These are phyloP conservation scores for Protonemura montana DNA, from an alignment of 2,888 invertebrate species.

Conservation along the genomic window DNA sequence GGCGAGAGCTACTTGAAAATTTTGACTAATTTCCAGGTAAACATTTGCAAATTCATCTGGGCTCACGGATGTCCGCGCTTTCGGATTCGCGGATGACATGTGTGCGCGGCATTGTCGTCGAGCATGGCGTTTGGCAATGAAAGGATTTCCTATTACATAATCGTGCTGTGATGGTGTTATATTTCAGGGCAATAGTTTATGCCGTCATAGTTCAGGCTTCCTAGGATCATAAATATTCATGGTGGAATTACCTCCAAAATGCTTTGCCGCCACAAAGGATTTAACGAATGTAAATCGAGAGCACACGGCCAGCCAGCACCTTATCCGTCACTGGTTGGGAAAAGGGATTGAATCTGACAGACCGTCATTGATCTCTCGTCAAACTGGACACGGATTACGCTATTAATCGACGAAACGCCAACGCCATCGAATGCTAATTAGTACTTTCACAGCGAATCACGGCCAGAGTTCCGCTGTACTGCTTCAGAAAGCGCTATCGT, in stretches of 20 bases:
- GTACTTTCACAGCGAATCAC: neutral
- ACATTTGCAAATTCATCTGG: neutral
- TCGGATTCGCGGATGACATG: neutral
- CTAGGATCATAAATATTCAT: conserved; percentile 24
- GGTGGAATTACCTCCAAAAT: conserved; percentile 22
- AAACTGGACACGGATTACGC: neutral
- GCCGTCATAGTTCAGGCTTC: neutral
- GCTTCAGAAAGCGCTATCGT: too few species aligned
- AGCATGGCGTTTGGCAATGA: neutral
- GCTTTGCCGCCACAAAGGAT: conserved; percentile 9
- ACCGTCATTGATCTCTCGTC: conserved; percentile 7
- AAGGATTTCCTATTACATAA: neutral
- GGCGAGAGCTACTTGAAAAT: neutral
- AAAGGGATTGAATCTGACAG: conserved; percentile 14
- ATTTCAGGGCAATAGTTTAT: neutral
- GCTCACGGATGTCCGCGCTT: neutral
- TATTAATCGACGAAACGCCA: neutral
- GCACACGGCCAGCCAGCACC: neutral
- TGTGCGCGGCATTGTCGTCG: neutral
- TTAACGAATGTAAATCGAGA: conserved; percentile 17
- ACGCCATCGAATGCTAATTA: neutral
- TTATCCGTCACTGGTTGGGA: neutral
- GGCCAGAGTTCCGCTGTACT: neutral
- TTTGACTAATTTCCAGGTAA: neutral
- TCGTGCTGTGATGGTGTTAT: neutral